Evolutionary conservation across 2,888 invertebrate genomes (phyloP), one percentile per base, ranked within the genome.

Genomic region (Achlya flavicornis): DNA sequence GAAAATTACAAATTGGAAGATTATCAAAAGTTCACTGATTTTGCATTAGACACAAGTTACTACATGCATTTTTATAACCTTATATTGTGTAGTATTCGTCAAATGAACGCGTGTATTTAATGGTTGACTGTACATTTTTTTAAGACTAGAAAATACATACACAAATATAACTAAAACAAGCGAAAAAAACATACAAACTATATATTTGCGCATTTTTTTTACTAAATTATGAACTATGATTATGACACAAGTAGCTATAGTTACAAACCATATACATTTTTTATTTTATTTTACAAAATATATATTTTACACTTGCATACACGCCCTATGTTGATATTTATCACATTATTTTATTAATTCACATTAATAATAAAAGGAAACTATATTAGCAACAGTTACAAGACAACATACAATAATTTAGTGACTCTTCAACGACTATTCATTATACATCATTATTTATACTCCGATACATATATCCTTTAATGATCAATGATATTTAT

Each of bases 341-440:
- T 90, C 90, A 90, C 90, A 90, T 81, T 84, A 84, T 81, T 83
- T 81, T 83, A 85, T 87, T 83, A 86, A 85, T 79, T 77, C 74
- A 76, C 61, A 74, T 77, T 77, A 79, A 80, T 72, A 71, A 71
- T 41, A 41, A 72, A 72, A 78, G 72, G 71, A 72, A 74, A 81
- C 68, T 79, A 81, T 77, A 70, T 80, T 80, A 85, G 78, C 80
- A 84, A 85, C 81, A 81, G 77, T 82, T 84, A 86, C 81, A 83
- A 83, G 80, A 84, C 81, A 86, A 88, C 84, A 78, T 84, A 84
- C 81, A 87, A 89, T 90, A 89, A 88, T 88, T 90, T 90, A 90
- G 87, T 91, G 90, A 92, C 91, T 90, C 77, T 76, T 72, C 83
- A 84, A 85, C 80, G 77, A 89, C 88, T 88, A 87, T 78, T 75